These are phyloP conservation scores for Brotula barbata DNA, from an alignment of 2,797 vertebrate species.

Conservation along the genomic window DNA sequence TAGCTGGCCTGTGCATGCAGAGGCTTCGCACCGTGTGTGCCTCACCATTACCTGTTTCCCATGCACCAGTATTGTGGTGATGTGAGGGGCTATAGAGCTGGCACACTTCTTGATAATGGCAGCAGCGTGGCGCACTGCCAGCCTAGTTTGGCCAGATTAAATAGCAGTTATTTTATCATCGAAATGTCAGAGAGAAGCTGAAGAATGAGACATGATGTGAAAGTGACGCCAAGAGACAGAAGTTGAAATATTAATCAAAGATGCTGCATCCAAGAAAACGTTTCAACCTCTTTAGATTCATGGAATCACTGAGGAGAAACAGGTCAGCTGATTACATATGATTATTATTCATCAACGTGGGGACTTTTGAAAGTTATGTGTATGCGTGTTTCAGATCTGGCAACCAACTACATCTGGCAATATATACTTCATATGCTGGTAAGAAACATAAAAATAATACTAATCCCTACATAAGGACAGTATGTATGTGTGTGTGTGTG, in stretches of 20 bases:
- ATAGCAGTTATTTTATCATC: constrained; percentile 39
- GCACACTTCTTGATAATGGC: constrained; percentile 90
- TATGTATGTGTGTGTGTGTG: constrained; percentile 8
- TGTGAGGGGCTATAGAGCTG: constrained; percentile 94
- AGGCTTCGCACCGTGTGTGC: constrained; percentile 17
- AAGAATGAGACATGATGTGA: too few relatives aligned
- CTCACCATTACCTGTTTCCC: constrained; percentile 94
- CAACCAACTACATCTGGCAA: not conserved
- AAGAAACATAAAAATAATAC: too few relatives aligned
- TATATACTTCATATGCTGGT: not conserved
- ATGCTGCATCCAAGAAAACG: too few relatives aligned
- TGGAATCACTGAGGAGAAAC: not conserved
- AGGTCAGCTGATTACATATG: not conserved
- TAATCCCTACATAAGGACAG: too few relatives aligned
- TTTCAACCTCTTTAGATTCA: too few relatives aligned
- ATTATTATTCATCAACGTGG: not conserved
- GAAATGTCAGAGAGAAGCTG: too few relatives aligned
- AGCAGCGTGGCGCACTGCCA: constrained; percentile 90
- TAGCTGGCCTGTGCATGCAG: constrained; percentile 66
- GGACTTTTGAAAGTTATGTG: too few relatives aligned
- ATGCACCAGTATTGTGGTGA: constrained; percentile 96
- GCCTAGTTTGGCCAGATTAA: constrained; percentile 79
- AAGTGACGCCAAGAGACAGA: too few relatives aligned
- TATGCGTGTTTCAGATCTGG: not conserved
- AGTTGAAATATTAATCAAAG: too few relatives aligned